phyloP scores from a whole-genome alignment of 2,888 invertebrate species.

The Nomada fucata region DNA sequence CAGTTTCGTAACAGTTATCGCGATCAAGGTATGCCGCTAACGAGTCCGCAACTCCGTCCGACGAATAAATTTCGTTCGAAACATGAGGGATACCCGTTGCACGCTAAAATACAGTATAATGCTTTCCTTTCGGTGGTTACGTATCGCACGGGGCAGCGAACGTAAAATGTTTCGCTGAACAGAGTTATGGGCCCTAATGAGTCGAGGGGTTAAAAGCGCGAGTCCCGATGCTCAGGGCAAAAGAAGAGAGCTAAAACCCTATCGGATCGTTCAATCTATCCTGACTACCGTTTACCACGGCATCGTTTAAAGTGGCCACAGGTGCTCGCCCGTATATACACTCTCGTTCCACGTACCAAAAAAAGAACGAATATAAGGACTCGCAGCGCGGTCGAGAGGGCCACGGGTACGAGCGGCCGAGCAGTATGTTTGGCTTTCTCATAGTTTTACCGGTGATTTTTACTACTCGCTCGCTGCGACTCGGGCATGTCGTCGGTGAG shows the following conservation, averaged over 20 bases:
- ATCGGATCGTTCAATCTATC: slow-evolving; percentile 74
- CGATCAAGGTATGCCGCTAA: slow-evolving; percentile 42
- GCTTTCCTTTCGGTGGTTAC: slow-evolving; percentile 13
- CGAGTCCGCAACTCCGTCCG: slow-evolving; percentile 27
- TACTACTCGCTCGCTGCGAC: slow-evolving; percentile 45
- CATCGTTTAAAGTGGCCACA: slow-evolving; percentile 72
- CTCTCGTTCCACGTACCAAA: slow-evolving; percentile 38
- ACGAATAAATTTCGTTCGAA: slow-evolving; percentile 46
- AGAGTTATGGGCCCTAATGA: slow-evolving; percentile 68
- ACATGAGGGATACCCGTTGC: slow-evolving; percentile 35
- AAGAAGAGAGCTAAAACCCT: slow-evolving; percentile 71
- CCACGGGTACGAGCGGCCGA: slow-evolving; percentile 26
- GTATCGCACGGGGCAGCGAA: slow-evolving; percentile 23
- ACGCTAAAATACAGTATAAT: slow-evolving; percentile 33
- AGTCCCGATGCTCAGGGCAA: slow-evolving; percentile 65
- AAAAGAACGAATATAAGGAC: slow-evolving; percentile 31
- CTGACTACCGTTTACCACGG: slow-evolving; percentile 71
- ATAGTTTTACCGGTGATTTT: slow-evolving; percentile 65
- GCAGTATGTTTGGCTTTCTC: slow-evolving; percentile 69
- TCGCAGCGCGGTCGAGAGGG: slow-evolving; percentile 3
- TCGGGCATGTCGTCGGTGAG: slow-evolving; percentile 49
- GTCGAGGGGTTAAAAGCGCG: slow-evolving; percentile 68
- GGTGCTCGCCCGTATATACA: slow-evolving; percentile 66
- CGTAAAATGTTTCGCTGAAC: slow-evolving; percentile 54
- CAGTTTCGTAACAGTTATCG: slow-evolving; percentile 43